Base-by-base conservation (phyloP, 2,888 invertebrate species). In the Allygus modestus region DNA sequence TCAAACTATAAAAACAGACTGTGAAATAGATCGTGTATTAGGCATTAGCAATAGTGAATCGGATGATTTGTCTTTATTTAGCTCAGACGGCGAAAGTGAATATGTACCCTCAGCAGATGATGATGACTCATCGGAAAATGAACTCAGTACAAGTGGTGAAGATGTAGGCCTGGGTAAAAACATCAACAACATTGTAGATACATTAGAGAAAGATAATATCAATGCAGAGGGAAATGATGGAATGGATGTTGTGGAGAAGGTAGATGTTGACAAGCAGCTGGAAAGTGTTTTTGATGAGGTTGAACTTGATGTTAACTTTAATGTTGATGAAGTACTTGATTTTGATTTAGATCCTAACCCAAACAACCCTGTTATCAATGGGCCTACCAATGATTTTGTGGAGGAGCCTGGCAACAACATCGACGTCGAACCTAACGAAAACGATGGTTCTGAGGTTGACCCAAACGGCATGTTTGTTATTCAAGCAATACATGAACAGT, bases 271-370 rank as follows among this genome's bases (percentile, higher is more conserved):
- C 51, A 15, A 51, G 51, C 51, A 51, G 51, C 51, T 51, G 51
- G 51, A 51, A 51, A 51, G 51, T 51, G 51, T 51, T 51, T 51
- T 51, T 51, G 17, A 51, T 51, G 51, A 51, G 51, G 51, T 51
- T 51, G 51, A 51, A n/a, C 15, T n/a, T n/a, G n/a, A n/a, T 51
- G 51, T 51, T 51, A 51, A 51, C 51, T 51, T 51, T 51, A 51
- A 51, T 51, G 51, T 51, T 51, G 51, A 51, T 51, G 51, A 51
- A 51, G 51, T 51, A 51, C 51, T 51, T 51, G 51, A 51, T 51
- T 51, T n/a, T n/a, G n/a, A n/a, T n/a, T n/a, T n/a, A n/a, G n/a
- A n/a, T n/a, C n/a, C n/a, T n/a, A n/a, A n/a, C n/a, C n/a, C n/a
- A n/a, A n/a, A n/a, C n/a, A n/a, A n/a, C n/a, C n/a, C n/a, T n/a